Evolutionary conservation across 2,888 invertebrate genomes (phyloP).

Genomic region (Apomyelois bistriatella): DNA sequence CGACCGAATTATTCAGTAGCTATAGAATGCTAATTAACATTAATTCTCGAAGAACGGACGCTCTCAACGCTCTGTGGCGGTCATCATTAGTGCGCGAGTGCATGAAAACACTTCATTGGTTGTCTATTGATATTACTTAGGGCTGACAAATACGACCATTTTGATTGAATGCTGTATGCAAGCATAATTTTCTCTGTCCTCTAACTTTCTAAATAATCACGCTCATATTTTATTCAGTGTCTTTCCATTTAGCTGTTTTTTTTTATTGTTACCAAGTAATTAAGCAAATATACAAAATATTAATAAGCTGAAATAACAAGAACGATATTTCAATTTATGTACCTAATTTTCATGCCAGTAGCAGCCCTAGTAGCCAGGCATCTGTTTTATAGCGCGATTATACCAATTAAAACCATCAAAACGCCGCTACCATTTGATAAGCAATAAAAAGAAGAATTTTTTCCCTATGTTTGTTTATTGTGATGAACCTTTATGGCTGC

Average conservation of each 20-base stretch:
- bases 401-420: conserved; percentile 79
- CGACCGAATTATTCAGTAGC: conserved; percentile 77
- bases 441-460: conserved; percentile 55
- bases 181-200: too few species aligned
- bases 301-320: too few species aligned
- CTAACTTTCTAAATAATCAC: too few species aligned
- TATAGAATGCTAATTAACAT: conserved; percentile 71
- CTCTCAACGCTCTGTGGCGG: conserved; percentile 40
- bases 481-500: conserved; percentile 61
- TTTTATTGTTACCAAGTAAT: too few species aligned
- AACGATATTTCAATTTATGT: too few species aligned
- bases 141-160: conserved; percentile 13
- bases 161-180: too few species aligned
- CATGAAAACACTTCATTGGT: conserved; percentile 66
- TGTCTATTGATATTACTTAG: conserved; percentile 48
- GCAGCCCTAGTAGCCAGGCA: conserved; percentile 33
- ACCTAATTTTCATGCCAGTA: too few species aligned
- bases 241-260: too few species aligned
- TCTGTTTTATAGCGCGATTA: conserved; percentile 69
- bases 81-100: conserved; percentile 62
- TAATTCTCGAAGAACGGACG: conserved; percentile 63
- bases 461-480: conserved; percentile 71
- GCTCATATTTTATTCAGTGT: too few species aligned
- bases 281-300: too few species aligned
- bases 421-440: conserved; percentile 71